A percentile compares a stretch with the other conserved stretches of the same genome.
phyloP scores from a whole-genome alignment of 2,797 vertebrate species.

The Helostoma temminkii region DNA sequence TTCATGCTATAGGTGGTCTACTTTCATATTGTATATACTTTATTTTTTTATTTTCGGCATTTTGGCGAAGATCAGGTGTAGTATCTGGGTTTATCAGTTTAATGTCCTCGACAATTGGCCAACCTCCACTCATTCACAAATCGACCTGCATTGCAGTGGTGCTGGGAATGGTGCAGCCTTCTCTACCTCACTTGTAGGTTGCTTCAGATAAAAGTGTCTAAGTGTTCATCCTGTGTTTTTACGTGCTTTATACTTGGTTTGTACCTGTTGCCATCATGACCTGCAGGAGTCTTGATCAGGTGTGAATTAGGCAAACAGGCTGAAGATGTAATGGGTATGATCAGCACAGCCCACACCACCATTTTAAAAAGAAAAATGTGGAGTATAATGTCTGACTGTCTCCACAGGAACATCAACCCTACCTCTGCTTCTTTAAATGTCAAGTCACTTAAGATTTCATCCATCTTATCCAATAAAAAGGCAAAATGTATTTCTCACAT shows the following conservation, averaged over 20 bases:
- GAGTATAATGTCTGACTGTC: not conserved
- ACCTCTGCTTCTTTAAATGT: slow-evolving; percentile 35
- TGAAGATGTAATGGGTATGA: not conserved
- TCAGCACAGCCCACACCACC: not conserved
- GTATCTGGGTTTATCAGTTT: too few relatives aligned
- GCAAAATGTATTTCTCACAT: not conserved
- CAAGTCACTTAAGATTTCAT: slow-evolving; percentile 12
- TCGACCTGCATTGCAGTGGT: too few relatives aligned
- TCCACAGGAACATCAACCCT: not conserved
- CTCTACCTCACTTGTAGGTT: too few relatives aligned
- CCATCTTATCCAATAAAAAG: not conserved
- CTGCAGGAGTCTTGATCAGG: not conserved
- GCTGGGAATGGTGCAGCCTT: too few relatives aligned
- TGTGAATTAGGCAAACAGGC: not conserved
- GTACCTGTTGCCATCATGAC: not conserved
- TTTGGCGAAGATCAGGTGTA: too few relatives aligned
- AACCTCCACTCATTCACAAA: too few relatives aligned
- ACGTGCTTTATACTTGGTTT: not conserved
- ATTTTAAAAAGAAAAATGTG: not conserved
- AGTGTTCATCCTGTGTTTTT: not conserved
- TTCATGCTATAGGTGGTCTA: too few relatives aligned
- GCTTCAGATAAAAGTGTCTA: too few relatives aligned
- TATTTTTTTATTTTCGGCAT: too few relatives aligned
- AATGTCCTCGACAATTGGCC: too few relatives aligned
- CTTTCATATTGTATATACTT: not conserved